Percentiles rank a stretch among this genome's conserved stretches.
Evolutionary conservation across 2,113 vertebrate genomes (phyloP).

Genomic region (Pyxicephalus adspersus): DNA sequence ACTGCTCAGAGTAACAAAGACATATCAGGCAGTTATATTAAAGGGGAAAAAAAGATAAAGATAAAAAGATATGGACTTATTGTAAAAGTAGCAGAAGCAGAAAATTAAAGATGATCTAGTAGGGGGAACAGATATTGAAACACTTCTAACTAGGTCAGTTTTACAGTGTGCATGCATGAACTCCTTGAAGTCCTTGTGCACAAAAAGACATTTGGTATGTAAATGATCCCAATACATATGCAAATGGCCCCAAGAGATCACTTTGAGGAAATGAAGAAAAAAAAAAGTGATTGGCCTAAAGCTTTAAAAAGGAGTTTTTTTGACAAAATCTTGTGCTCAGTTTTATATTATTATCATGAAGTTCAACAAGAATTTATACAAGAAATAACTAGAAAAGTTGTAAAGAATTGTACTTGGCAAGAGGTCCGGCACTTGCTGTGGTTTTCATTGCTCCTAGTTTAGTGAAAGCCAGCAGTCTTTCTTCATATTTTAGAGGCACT

Average conservation of each 20-base stretch:
- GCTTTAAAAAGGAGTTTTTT: neutral
- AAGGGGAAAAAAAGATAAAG: too few species aligned
- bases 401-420: too few species aligned
- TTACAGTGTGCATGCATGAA: conserved; percentile 33
- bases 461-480: neutral
- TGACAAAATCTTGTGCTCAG: neutral
- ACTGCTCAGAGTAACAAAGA: too few species aligned
- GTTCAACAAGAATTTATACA: too few species aligned
- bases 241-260: conserved; percentile 20
- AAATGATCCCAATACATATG: conserved; percentile 51
- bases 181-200: conserved; percentile 9
- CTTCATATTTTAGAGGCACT: neutral
- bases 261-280: conserved; percentile 2
- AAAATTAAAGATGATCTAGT: neutral
- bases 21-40: too few species aligned
- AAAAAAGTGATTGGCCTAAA: neutral
- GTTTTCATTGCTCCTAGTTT: too few species aligned
- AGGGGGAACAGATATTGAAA: neutral
- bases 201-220: conserved; percentile 44
- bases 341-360: neutral
- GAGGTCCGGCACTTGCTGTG: too few species aligned
- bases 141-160: neutral
- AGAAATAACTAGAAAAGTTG: too few species aligned
- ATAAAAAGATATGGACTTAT: too few species aligned
- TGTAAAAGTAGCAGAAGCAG: too few species aligned